A percentile compares a stretch with the other conserved stretches of the same genome.
phyloP scores from a whole-genome alignment of 2,888 invertebrate genomes.

The Pandemis cinnamomeana region DNA sequence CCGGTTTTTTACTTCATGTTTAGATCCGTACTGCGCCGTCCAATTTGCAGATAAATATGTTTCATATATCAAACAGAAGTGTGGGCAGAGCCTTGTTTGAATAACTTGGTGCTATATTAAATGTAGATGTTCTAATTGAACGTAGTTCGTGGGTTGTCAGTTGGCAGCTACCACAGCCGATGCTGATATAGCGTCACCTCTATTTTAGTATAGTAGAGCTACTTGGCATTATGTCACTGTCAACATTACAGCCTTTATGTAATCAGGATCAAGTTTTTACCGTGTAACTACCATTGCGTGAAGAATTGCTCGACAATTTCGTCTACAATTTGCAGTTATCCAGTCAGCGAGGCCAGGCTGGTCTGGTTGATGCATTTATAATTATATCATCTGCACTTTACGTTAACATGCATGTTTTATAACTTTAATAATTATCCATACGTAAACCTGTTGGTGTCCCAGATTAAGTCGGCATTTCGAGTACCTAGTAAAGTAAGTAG shows the following conservation, averaged over 20 bases:
- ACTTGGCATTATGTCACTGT: conserved; percentile 52
- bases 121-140: conserved; percentile 56
- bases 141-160: conserved; percentile 56
- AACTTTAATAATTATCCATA: not conserved
- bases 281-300: not conserved
- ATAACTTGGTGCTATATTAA: conserved; percentile 58
- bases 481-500: too few relatives aligned
- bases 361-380: conserved; percentile 6
- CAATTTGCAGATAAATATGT: not conserved
- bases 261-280: not conserved
- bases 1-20: not conserved
- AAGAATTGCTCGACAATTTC: not conserved
- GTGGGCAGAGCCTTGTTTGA: conserved; percentile 62
- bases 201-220: conserved; percentile 61
- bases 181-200: conserved; percentile 57
- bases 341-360: conserved; percentile 5
- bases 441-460: not conserved
- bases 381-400: not conserved
- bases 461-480: not conserved
- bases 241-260: conserved; percentile 36
- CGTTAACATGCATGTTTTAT: conserved; percentile 11
- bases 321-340: not conserved
- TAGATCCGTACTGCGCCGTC: not conserved
- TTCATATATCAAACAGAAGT: conserved; percentile 37
- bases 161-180: conserved; percentile 53